Evolutionary conservation across 2,888 invertebrate genomes (phyloP), one percentile per base, ranked within the genome.

Genomic region (Syritta pipiens): DNA sequence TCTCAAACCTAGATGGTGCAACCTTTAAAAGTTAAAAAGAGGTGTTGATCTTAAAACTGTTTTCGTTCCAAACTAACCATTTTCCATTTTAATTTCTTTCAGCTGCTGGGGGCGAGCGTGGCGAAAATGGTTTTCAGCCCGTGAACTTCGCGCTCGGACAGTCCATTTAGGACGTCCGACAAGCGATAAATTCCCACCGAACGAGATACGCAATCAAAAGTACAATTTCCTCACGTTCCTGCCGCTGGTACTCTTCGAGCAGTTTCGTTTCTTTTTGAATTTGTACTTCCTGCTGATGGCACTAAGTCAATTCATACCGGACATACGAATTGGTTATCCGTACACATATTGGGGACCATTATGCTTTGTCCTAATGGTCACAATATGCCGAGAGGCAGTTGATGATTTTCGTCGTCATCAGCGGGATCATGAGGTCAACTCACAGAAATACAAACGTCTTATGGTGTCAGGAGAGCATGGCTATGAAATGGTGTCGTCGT

Each of bases 301-400:
- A 0, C 91, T 95, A 60, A 97, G 97, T 85, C 99, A 99, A 90
- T 98, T 99, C 90, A 96, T 99, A 86, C 97, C 98, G 19, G 97
- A 96, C 85, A 95, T 99, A 83, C 92, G 96, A 84, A 97, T 99
- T 85, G 99, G 99, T 1, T 98, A 97, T 88, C 92, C 99, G 42
- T 99, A 99, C 89, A 99, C 99, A 0, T 99, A 99, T 89, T 99
- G 99, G 99, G 99, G 97, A 77, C 99, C 99, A 44, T 89, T 99
- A 86, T 94, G 97, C 84, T 99, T 99, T 90, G 99, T 99, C 20
- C 90, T 99, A 67, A 92, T 95, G 82, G 97, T 99, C 6, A 99
- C 99, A 9, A 92, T 99, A 88, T 95, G 96, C 86, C 93, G 99
- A 53, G 99, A 99, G 89, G 98, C 97, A 0, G 92, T 98, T 20